These are phyloP conservation scores for Drosophila dunni DNA, from an alignment of 1,140 invertebrate species.

Conservation along the genomic window DNA sequence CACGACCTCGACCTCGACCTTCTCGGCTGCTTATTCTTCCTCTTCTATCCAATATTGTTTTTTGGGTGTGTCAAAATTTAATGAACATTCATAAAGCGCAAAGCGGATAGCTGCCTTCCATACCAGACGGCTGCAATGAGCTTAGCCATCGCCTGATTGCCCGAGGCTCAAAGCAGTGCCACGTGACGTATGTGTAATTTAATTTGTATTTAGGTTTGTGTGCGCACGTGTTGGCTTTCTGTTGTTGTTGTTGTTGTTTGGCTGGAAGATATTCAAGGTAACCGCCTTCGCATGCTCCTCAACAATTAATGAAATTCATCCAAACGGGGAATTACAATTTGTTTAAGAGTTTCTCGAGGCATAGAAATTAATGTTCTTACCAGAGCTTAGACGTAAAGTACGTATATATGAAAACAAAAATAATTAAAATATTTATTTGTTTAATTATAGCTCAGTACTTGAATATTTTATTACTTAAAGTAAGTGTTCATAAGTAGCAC, in stretches of 20 bases:
- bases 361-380: conserved; percentile 7
- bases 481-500: too few relatives aligned
- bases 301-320: conserved; percentile 18
- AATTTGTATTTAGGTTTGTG: conserved; percentile 12
- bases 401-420: too few relatives aligned
- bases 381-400: neutral
- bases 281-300: conserved; percentile 28
- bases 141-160: conserved; percentile 37
- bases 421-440: too few relatives aligned
- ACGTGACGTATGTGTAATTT: conserved; percentile 40
- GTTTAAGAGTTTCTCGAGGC: neutral
- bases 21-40: neutral
- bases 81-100: conserved; percentile 37
- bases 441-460: too few relatives aligned
- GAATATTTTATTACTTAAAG: too few relatives aligned
- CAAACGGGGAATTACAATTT: neutral
- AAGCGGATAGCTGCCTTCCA: conserved; percentile 9
- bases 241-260: neutral
- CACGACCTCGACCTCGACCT: conserved; percentile 10
- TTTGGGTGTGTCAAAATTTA: conserved; percentile 28
- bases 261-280: conserved; percentile 7
- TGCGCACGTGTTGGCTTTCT: neutral
- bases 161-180: conserved; percentile 12
- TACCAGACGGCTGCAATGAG: conserved; percentile 25
- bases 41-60: neutral